Evolutionary conservation across 2,113 vertebrate genomes (phyloP).

Genomic region (Coptodon rendalli): DNA sequence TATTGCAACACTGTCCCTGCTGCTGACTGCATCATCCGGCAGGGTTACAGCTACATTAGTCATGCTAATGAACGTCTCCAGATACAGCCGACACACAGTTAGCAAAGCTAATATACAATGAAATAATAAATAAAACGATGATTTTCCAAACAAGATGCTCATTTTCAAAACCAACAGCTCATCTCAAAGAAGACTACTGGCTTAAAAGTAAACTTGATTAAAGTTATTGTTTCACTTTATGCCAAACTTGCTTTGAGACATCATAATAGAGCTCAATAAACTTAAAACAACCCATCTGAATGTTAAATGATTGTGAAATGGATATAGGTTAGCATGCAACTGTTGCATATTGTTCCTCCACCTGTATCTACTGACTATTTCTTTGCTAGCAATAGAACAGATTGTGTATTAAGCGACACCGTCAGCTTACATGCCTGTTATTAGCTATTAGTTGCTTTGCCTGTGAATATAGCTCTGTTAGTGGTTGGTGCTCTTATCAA

Average conservation of each 20-base stretch:
- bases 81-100: neutral
- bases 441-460: neutral
- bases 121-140: neutral
- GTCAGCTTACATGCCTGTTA: neutral
- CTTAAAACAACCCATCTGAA: neutral
- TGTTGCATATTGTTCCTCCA: accelerated
- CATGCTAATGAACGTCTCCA: neutral
- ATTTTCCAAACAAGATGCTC: neutral
- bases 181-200: neutral
- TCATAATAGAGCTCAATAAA: accelerated
- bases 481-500: too few species aligned
- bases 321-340: neutral
- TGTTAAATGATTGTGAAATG: neutral
- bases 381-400: neutral
- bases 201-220: neutral
- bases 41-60: neutral
- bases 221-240: neutral
- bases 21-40: neutral
- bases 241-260: accelerated
- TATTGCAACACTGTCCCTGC: neutral
- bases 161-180: neutral
- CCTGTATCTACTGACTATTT: neutral
- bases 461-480: accelerated
- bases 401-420: neutral
- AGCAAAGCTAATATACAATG: neutral